These are phyloP conservation scores for Erpobdella octoculata DNA, from an alignment of 2,888 invertebrate species.

Conservation along the genomic window DNA sequence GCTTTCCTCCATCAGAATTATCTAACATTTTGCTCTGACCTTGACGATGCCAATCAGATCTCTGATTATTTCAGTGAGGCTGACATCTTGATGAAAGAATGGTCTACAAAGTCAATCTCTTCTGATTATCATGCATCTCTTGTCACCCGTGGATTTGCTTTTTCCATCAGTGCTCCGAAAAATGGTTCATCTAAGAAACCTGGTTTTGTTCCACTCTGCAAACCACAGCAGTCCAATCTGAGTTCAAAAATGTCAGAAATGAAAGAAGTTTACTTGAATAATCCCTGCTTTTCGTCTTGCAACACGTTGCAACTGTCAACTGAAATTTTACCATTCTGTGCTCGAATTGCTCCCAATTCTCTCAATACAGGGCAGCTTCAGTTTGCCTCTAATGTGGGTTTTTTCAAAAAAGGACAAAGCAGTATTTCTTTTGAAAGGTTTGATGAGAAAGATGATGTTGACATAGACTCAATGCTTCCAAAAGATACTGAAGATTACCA, in stretches of 20 bases:
- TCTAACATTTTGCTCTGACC: constrained; percentile 63
- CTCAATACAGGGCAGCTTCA: not conserved
- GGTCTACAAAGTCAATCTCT: constrained; percentile 45
- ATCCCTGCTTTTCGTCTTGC: not conserved
- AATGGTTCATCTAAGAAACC: constrained; percentile 31
- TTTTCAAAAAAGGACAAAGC: not conserved
- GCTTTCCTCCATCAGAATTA: constrained; percentile 54
- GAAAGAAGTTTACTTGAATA: not conserved
- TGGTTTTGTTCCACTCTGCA: constrained; percentile 50
- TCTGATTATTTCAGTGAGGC: constrained; percentile 65
- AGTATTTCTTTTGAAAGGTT: not conserved
- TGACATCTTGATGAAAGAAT: constrained; percentile 63
- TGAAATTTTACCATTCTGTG: not conserved
- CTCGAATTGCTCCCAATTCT: not conserved
- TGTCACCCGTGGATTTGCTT: constrained; percentile 45
- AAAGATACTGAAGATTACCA: not conserved
- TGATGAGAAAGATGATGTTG: not conserved
- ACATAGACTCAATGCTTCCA: too few relatives aligned
- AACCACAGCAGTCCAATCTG: constrained; percentile 47
- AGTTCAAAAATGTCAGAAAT: not conserved
- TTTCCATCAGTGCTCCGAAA: constrained; percentile 42
- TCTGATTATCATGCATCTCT: constrained; percentile 45
- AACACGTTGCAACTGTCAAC: not conserved
- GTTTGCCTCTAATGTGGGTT: not conserved
- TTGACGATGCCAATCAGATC: constrained; percentile 61